Conservation (phyloP, 64 coral and sea anemone genomes). For the Pocillopora verrucosa region DNA sequence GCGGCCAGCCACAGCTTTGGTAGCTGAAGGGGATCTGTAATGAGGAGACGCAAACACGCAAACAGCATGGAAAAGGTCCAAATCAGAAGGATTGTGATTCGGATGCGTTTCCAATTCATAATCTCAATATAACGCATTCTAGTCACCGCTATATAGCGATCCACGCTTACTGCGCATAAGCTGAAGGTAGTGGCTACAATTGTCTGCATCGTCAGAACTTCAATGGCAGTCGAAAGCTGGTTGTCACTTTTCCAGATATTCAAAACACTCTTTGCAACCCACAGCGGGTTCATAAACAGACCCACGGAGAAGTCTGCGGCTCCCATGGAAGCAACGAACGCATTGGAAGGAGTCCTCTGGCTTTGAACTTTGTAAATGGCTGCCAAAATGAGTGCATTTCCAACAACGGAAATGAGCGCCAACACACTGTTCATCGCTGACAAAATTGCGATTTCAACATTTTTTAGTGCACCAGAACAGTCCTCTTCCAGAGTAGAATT, state of each 20-base stretch:
- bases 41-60: constrained; percentile 26
- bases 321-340: constrained; percentile 58
- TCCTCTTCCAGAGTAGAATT: not conserved
- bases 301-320: constrained; percentile 64
- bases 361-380: constrained; percentile 43
- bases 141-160: constrained; percentile 63
- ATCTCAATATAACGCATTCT: constrained; percentile 30
- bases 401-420: constrained; percentile 27
- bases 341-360: constrained; percentile 57
- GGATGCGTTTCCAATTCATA: not conserved
- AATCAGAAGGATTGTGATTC: constrained; percentile 17
- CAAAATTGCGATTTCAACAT: constrained; percentile 1
- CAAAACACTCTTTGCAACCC: constrained; percentile 38
- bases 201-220: constrained; percentile 57
- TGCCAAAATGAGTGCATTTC: constrained; percentile 55
- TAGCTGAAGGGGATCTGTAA: constrained; percentile 28
- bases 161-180: constrained; percentile 53
- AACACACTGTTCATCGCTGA: constrained; percentile 25
- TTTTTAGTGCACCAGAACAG: constrained; percentile 29
- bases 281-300: constrained; percentile 65
- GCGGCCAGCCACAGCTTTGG: constrained; percentile 24
- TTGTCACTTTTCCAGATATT: constrained; percentile 61
- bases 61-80: constrained; percentile 58
- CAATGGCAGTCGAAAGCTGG: constrained; percentile 2
- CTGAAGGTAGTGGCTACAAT: constrained; percentile 62